Evolutionary conservation across 2,888 invertebrate genomes (phyloP), one percentile per base, ranked within the genome.

Genomic region (Odontomyia ornata): DNA sequence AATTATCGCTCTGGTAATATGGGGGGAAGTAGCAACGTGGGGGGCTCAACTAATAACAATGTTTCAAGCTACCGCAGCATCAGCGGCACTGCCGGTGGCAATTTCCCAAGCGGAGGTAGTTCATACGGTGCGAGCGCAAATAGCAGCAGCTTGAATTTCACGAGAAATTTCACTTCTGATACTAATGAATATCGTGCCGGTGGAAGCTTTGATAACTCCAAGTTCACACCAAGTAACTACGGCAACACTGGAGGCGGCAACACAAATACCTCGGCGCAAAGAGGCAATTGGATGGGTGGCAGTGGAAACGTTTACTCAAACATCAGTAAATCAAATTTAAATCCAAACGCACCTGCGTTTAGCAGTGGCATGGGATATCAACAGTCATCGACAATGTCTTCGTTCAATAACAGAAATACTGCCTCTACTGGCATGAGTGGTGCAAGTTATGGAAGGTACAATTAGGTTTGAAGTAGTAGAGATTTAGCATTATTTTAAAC

Each of bases 221-320:
- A 73, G 18, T 73, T 36, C 43, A 36, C 43, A 5, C 15, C 57
- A 57, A 28, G 30, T n/a, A 56, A 18, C 28, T 56, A n/a, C 52
- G 47, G 69, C n/a, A 46, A 46, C 25, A 46, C 13, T 9, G 56
- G 28, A 11, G 25, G 28, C 56, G 73, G 57, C 25, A 57, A 13
- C 27, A 52, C 2, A 11, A 71, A 52, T 52, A 71, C 67, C 43
- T 30, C 67, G 2, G 43, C n/a, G 18, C 67, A 67, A 43, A 67
- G 71, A n/a, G 71, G 71, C 2, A 73, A 43, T 25, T 73, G 73
- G 73, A 73, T 73, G 73, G 73, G 73, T 18, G 73, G 73, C 21
- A 36, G 73, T 21, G 60, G 73, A n/a, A 57, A 21, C 7, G 57
- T 57, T 60, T 73, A 57, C 57, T 73, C 73, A 3, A 57, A 43